Evolutionary conservation across 2,888 invertebrate species (phyloP).

Genomic region (Nemurella pictetii): DNA sequence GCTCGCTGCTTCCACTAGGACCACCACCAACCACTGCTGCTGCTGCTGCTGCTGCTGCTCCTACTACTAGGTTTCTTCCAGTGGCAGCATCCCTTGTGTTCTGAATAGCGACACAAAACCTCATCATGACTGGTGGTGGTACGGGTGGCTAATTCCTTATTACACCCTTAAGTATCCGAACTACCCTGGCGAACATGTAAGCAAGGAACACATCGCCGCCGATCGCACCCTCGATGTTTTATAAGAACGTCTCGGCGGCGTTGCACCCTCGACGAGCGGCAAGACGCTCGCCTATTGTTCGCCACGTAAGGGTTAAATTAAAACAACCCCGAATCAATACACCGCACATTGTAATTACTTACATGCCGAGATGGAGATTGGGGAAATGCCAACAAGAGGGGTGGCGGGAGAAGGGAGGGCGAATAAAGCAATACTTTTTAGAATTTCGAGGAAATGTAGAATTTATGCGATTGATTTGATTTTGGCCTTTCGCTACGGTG

Average conservation of each 20-base stretch:
- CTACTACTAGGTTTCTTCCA: constrained; percentile 13
- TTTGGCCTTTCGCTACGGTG: no score
- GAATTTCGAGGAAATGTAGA: not conserved
- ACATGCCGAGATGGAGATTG: not conserved
- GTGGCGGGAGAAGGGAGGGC: no score
- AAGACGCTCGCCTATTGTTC: constrained; percentile 25
- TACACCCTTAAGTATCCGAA: constrained; percentile 27
- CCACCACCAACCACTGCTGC: no score
- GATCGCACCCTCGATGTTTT: constrained; percentile 21
- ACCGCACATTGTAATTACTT: constrained; percentile 17
- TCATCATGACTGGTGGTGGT: constrained; percentile 1
- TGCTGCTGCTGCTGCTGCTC: no score
- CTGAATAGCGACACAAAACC: constrained; percentile 30
- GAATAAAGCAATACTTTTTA: not conserved
- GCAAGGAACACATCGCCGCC: constrained; percentile 21
- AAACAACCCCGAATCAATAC: constrained; percentile 22
- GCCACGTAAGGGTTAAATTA: constrained; percentile 19
- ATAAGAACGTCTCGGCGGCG: constrained; percentile 13
- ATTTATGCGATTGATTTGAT: not conserved
- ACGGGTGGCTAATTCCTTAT: constrained; percentile 27
- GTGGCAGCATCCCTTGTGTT: not conserved
- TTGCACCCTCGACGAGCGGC: not conserved
- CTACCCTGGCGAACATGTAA: constrained; percentile 1
- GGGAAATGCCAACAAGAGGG: not conserved
- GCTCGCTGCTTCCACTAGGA: no score